Conservation (phyloP, 2,797 vertebrate species). For the Macroramphosus scolopax region DNA sequence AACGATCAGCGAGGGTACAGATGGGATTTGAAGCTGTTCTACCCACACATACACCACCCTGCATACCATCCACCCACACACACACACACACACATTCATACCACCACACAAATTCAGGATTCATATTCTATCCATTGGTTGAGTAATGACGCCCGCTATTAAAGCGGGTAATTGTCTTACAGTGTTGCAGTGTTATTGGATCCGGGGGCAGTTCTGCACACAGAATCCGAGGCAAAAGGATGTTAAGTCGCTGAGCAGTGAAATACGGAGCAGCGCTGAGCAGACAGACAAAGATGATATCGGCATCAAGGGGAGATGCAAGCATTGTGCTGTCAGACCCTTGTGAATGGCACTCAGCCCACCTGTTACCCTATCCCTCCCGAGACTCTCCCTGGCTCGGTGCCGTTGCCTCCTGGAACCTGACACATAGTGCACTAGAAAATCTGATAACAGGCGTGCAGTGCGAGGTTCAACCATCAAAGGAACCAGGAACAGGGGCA, state of each 20-base stretch:
- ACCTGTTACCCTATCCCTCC: conserved; percentile 72
- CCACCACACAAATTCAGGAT: conserved; percentile 65
- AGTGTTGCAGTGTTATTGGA: conserved; percentile 70
- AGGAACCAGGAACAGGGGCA: conserved; percentile 18
- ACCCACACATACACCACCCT: conserved; percentile 27
- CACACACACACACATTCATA: conserved; percentile 20
- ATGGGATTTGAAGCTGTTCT: conserved; percentile 55
- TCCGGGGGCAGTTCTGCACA: conserved; percentile 63
- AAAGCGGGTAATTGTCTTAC: conserved; percentile 76
- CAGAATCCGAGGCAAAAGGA: conserved; percentile 65
- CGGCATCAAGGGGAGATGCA: conserved; percentile 68
- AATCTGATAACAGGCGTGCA: conserved; percentile 40
- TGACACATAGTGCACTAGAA: conserved; percentile 48
- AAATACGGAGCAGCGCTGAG: conserved; percentile 67
- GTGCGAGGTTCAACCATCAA: conserved; percentile 32
- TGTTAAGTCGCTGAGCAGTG: conserved; percentile 77
- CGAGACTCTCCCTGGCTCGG: conserved; percentile 53
- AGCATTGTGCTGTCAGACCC: conserved; percentile 65
- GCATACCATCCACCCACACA: too few species aligned
- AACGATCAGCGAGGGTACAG: conserved; percentile 57
- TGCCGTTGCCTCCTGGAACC: conserved; percentile 54
- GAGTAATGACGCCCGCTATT: conserved; percentile 74
- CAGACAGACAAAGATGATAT: conserved; percentile 70
- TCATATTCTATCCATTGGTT: conserved; percentile 69
- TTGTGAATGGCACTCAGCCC: conserved; percentile 61